Percentiles rank a stretch among this genome's conserved stretches.
These are phyloP conservation scores for Lycorma delicatula DNA, from an alignment of 1,140 invertebrate genomes.

Conservation along the genomic window DNA sequence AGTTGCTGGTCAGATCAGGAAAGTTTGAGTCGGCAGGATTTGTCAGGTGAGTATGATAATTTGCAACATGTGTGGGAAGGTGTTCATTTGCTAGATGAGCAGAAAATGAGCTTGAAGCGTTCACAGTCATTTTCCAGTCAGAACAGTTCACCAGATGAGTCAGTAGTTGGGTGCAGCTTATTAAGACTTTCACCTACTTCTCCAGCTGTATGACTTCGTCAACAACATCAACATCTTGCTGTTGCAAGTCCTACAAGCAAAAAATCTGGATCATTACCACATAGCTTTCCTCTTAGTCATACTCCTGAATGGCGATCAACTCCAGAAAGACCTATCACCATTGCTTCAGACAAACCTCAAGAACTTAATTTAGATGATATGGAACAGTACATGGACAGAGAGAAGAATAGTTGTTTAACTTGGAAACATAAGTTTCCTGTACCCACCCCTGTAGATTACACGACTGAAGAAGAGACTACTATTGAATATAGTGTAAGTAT, in stretches of 20 bases:
- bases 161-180: slow-evolving; percentile 15
- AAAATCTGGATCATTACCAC: slow-evolving; percentile 67
- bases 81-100: slow-evolving; percentile 2
- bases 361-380: slow-evolving; percentile 46
- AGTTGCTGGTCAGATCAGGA: not conserved
- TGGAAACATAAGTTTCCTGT: slow-evolving; percentile 32
- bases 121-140: slow-evolving; percentile 27
- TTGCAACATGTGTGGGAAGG: slow-evolving; percentile 41
- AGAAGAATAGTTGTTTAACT: slow-evolving; percentile 40
- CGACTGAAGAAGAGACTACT: slow-evolving; percentile 42
- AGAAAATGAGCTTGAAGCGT: slow-evolving; percentile 20
- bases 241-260: slow-evolving; percentile 35
- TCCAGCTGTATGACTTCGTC: slow-evolving; percentile 52
- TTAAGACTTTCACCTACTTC: slow-evolving; percentile 38
- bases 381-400: slow-evolving; percentile 44
- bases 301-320: slow-evolving; percentile 40
- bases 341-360: slow-evolving; percentile 56
- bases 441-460: slow-evolving; percentile 30
- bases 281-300: slow-evolving; percentile 57
- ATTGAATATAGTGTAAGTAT: slow-evolving; percentile 40
- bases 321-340: slow-evolving; percentile 55
- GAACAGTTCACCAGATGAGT: slow-evolving; percentile 20
- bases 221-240: slow-evolving; percentile 45
- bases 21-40: slow-evolving; percentile 21
- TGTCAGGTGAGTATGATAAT: slow-evolving; percentile 43